A percentile compares a stretch with the other conserved stretches of the same genome.
Conservation (phyloP, 2,888 invertebrate species). For the Phasia obesa region DNA sequence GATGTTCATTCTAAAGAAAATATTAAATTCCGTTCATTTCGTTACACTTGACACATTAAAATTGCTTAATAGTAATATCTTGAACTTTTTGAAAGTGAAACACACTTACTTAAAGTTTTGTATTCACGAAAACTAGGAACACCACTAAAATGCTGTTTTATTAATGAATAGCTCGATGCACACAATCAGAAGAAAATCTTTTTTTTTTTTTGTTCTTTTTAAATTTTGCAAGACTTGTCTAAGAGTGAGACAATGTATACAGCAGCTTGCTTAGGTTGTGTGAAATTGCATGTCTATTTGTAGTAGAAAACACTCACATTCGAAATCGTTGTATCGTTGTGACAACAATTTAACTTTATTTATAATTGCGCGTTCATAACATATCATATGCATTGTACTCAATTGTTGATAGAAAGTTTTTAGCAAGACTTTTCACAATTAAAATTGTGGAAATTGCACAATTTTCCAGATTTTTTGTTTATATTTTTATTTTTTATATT, state of each 20-base stretch:
- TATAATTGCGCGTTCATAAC: background rate
- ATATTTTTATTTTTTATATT: background rate
- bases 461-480: too few relatives aligned
- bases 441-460: too few relatives aligned
- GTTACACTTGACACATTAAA: too few relatives aligned
- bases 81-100: background rate
- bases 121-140: background rate
- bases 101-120: background rate
- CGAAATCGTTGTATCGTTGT: background rate
- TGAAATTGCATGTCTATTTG: background rate
- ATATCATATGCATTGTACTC: background rate
- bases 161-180: constrained; percentile 14
- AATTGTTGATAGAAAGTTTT: constrained; percentile 24
- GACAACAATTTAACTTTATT: background rate
- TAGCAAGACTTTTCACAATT: constrained; percentile 9
- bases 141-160: background rate
- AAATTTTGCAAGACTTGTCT: background rate
- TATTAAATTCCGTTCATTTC: too few relatives aligned
- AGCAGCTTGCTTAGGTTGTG: background rate
- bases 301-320: background rate
- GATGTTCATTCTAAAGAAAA: background rate
- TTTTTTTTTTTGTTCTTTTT: background rate
- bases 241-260: background rate
- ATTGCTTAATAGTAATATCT: background rate
- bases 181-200: constrained; percentile 11